Evolutionary conservation across 2,888 invertebrate species (phyloP).

Genomic region (Ochropacha duplaris): DNA sequence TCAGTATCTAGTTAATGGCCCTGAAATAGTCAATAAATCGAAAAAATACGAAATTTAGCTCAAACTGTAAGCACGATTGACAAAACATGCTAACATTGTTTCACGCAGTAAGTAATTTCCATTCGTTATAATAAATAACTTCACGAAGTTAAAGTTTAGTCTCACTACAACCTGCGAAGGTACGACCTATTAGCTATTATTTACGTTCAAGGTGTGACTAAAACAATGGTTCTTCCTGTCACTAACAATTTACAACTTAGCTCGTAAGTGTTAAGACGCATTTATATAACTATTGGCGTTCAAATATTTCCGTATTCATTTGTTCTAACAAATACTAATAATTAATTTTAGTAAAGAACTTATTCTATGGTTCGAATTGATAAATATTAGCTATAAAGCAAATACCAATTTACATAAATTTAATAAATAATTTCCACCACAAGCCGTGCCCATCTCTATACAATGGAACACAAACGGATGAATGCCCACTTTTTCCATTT

Average conservation of each 20-base stretch:
- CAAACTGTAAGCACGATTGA: not conserved
- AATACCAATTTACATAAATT: not conserved
- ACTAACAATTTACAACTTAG: not conserved
- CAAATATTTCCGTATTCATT: not conserved
- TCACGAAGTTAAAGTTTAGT: not conserved
- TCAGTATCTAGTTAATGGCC: too few species aligned
- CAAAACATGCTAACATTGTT: not conserved
- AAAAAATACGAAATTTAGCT: not conserved
- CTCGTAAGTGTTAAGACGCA: not conserved
- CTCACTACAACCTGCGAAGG: not conserved
- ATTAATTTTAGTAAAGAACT: not conserved
- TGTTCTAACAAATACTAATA: not conserved
- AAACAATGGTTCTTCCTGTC: not conserved
- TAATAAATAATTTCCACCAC: not conserved
- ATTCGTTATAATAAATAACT: not conserved
- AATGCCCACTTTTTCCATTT: not conserved
- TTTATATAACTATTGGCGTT: not conserved
- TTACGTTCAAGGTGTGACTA: slow-evolving; percentile 1
- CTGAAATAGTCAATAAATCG: too few species aligned
- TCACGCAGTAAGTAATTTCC: not conserved
- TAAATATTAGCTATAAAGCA: not conserved
- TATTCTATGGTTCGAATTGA: not conserved
- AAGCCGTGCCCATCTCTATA: not conserved
- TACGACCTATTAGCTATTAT: not conserved
- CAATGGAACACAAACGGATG: not conserved